Conservation (phyloP, 2,888 invertebrate genomes). For the Drosophila neoperkinsi region DNA sequence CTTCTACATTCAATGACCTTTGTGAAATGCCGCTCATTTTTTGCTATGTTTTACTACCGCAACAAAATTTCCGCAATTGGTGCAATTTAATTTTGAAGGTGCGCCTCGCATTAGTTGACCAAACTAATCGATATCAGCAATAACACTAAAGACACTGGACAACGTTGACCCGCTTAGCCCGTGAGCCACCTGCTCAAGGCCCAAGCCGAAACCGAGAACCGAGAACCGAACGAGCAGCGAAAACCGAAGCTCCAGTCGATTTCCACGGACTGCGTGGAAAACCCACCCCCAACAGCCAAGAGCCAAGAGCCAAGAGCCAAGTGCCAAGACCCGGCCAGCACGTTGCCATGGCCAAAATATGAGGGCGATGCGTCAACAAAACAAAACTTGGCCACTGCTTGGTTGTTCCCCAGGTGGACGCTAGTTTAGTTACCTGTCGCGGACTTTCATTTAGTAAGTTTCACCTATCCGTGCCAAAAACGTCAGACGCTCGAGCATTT, state of each 20-base stretch:
- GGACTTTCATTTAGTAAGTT: constrained; percentile 61
- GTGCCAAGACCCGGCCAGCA: constrained; percentile 13
- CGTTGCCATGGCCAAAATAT: constrained; percentile 78
- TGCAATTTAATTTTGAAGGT: constrained; percentile 70
- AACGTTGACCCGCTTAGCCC: constrained; percentile 59
- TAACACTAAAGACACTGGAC: constrained; percentile 49
- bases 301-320: background rate
- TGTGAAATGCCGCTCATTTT: constrained; percentile 45
- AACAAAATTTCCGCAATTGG: constrained; percentile 72
- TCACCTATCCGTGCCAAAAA: constrained; percentile 75
- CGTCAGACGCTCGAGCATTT: constrained; percentile 49
- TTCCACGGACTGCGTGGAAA: constrained; percentile 3
- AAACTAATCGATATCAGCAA: constrained; percentile 76
- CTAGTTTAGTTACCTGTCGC: constrained; percentile 53
- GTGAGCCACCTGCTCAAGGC: constrained; percentile 5
- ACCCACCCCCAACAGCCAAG: constrained; percentile 41
- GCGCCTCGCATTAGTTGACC: constrained; percentile 67
- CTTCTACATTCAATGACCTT: constrained; percentile 54
- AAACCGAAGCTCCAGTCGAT: constrained; percentile 11
- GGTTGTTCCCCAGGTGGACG: constrained; percentile 22
- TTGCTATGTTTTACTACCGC: constrained; percentile 47
- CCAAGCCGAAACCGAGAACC: background rate
- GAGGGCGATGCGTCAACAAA: constrained; percentile 58
- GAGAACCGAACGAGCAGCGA: constrained; percentile 6
- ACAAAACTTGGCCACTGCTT: constrained; percentile 38